A percentile compares a stretch with the other conserved stretches of the same genome.
These are phyloP conservation scores for Parauchenoglanis ngamensis DNA, from an alignment of 2,797 vertebrate species.

Conservation along the genomic window DNA sequence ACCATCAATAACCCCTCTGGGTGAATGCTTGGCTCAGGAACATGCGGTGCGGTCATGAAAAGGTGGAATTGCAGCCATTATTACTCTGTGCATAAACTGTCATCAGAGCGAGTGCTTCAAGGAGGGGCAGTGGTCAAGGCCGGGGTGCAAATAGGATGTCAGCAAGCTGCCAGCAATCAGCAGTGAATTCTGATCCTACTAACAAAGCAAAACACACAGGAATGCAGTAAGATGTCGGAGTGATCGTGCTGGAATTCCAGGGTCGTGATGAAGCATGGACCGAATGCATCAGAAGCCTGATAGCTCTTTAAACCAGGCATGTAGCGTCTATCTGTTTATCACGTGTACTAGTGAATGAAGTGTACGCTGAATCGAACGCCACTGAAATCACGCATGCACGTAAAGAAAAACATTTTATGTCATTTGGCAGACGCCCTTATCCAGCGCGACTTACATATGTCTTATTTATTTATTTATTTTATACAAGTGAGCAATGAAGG, in stretches of 20 bases:
- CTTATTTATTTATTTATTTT: too few relatives aligned
- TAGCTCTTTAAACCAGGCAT: neutral
- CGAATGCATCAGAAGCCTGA: neutral
- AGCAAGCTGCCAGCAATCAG: neutral
- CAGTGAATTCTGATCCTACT: neutral
- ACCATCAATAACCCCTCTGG: slow-evolving; percentile 24
- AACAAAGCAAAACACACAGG: neutral
- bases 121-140: slow-evolving; percentile 19
- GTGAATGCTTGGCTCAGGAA: slow-evolving; percentile 17
- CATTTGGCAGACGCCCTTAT: too few relatives aligned
- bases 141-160: neutral
- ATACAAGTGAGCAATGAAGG: too few relatives aligned
- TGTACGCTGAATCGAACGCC: neutral
- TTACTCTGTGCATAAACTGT: slow-evolving; percentile 25
- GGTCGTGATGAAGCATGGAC: neutral
- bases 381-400: neutral
- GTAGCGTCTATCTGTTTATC: neutral
- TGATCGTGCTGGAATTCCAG: neutral
- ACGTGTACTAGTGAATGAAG: neutral
- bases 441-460: too few relatives aligned
- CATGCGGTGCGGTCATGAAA: slow-evolving; percentile 22
- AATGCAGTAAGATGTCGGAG: neutral
- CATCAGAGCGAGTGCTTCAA: neutral
- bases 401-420: too few relatives aligned
- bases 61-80: slow-evolving; percentile 28